These are phyloP conservation scores for Rhogogaster chlorosoma DNA, from an alignment of 2,888 invertebrate genomes.

Conservation along the genomic window DNA sequence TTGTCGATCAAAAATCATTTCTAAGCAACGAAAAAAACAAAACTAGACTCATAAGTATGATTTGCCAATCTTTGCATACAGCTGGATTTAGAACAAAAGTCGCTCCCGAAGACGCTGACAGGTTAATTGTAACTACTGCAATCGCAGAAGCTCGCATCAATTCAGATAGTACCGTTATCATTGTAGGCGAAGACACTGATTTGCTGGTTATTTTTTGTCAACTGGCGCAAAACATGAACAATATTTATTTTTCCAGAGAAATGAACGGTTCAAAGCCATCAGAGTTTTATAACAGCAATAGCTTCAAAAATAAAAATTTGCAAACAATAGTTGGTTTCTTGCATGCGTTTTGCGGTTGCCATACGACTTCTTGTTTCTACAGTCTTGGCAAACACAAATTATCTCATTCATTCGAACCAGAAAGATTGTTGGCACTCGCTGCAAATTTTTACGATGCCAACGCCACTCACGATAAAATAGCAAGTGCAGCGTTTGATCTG, in stretches of 20 bases:
- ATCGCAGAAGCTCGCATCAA: constrained; percentile 58
- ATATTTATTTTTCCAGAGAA: constrained; percentile 52
- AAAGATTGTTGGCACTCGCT: too few relatives aligned
- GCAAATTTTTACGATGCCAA: too few relatives aligned
- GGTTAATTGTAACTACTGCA: constrained; percentile 60
- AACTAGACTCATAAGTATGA: constrained; percentile 61
- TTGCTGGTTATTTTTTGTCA: constrained; percentile 63
- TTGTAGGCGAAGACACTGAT: constrained; percentile 65
- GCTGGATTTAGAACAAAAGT: constrained; percentile 62
- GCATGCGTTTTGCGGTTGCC: constrained; percentile 55
- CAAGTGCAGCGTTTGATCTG: too few relatives aligned
- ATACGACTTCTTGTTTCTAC: constrained; percentile 57
- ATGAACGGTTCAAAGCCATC: constrained; percentile 30
- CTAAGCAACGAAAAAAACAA: constrained; percentile 64
- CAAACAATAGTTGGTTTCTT: constrained; percentile 52
- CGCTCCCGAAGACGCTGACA: constrained; percentile 64
- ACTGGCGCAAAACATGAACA: constrained; percentile 59
- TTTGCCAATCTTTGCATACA: constrained; percentile 54
- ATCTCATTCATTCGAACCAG: too few relatives aligned
- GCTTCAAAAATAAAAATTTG: constrained; percentile 58
- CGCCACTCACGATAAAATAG: too few relatives aligned
- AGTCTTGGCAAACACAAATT: constrained; percentile 57
- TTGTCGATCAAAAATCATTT: constrained; percentile 60
- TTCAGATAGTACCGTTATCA: constrained; percentile 60
- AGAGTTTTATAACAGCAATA: constrained; percentile 49